A percentile compares a stretch with the other conserved stretches of the same genome.
Evolutionary conservation across 2,888 invertebrate genomes (phyloP).

Genomic region (Chaetogeoica ovagalla): DNA sequence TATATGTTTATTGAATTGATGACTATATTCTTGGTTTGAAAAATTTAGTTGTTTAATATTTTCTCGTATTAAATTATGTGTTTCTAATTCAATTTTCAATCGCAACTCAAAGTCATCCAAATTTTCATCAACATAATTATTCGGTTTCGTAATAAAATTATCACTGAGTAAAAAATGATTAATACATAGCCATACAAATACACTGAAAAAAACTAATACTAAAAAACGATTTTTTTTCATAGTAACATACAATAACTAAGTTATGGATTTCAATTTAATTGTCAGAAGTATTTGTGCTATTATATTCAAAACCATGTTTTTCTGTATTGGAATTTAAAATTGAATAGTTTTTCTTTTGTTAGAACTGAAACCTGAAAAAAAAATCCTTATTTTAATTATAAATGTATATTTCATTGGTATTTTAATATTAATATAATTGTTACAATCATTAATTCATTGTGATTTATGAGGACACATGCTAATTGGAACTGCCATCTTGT

Average conservation of each 20-base stretch:
- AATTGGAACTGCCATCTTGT: too few species aligned
- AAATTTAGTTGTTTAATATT: conserved; percentile 50
- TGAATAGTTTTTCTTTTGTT: conserved; percentile 11
- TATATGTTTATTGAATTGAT: conserved; percentile 25
- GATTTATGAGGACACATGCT: too few species aligned
- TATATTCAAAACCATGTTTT: conserved; percentile 14
- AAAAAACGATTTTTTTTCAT: conserved; percentile 50
- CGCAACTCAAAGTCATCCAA: conserved; percentile 48
- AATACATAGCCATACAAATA: conserved; percentile 37
- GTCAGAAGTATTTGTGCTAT: conserved; percentile 5
- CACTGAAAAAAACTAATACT: conserved; percentile 42
- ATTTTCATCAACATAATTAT: conserved; percentile 47
- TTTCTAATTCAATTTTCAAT: conserved; percentile 43
- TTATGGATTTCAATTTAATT: conserved; percentile 21
- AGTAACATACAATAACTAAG: conserved; percentile 35
- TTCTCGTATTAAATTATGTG: conserved; percentile 43
- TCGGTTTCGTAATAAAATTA: conserved; percentile 33
- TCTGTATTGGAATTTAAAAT: background rate
- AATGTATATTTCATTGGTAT: too few species aligned
- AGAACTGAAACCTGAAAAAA: conserved; percentile 22
- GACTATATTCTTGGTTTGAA: conserved; percentile 26
- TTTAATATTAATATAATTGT: too few species aligned
- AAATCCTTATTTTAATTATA: too few species aligned
- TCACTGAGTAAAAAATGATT: conserved; percentile 42
- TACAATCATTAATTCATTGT: too few species aligned